phyloP scores from a whole-genome alignment of 2,797 vertebrate genomes.

The Glossophaga mutica region DNA sequence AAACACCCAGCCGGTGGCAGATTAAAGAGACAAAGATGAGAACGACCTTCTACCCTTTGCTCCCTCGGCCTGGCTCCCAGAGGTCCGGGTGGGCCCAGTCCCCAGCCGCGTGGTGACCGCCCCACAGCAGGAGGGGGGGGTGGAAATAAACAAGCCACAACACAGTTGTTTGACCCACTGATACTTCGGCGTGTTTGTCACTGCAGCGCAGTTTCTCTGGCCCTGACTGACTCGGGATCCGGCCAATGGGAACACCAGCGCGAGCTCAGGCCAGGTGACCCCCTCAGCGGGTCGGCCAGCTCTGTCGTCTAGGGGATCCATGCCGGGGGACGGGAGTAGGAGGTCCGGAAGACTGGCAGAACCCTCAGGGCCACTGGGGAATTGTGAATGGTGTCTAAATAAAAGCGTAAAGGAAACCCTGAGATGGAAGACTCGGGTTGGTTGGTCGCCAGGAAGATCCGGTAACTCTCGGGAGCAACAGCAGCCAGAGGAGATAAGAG shows the following conservation, averaged over 20 bases:
- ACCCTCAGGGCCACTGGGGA: neutral
- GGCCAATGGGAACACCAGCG: neutral
- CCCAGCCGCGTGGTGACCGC: no score
- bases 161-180: neutral
- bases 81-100: neutral
- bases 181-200: neutral
- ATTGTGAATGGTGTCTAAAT: neutral
- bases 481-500: neutral
- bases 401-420: neutral
- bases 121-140: accelerated
- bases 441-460: neutral
- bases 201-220: neutral
- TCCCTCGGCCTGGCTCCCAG: neutral
- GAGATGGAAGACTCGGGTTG: accelerated
- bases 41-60: neutral
- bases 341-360: neutral
- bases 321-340: neutral
- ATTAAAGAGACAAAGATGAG: neutral
- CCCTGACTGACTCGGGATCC: neutral
- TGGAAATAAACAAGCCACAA: neutral
- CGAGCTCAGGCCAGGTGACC: no score
- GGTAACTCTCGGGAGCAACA: neutral
- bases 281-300: neutral
- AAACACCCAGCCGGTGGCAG: neutral
- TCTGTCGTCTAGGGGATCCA: accelerated